Percentiles rank a stretch among this genome's conserved stretches.
Evolutionary conservation across 2,113 vertebrate genomes (phyloP).

Genomic region (Calcarius ornatus): DNA sequence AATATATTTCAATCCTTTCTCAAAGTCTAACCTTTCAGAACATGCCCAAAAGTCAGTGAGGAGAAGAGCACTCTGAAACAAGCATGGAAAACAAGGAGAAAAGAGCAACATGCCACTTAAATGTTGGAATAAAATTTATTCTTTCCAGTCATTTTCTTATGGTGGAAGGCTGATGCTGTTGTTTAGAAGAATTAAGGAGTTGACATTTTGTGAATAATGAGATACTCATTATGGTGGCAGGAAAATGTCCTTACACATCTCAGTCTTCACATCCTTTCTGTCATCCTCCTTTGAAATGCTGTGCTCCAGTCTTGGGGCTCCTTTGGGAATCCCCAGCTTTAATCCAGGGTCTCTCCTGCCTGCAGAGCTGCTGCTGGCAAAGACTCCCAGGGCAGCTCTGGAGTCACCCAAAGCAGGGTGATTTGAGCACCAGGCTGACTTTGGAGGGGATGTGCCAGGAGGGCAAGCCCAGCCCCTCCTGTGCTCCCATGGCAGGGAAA

Average conservation of each 20-base stretch:
- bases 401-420: not conserved
- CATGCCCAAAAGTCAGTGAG: not conserved
- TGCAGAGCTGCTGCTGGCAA: not conserved
- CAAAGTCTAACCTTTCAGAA: conserved; percentile 4
- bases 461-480: not conserved
- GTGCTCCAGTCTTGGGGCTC: not conserved
- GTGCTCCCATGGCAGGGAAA: not conserved
- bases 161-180: not conserved
- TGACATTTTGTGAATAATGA: not conserved
- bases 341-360: not conserved
- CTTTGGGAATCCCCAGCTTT: not conserved
- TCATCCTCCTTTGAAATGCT: not conserved
- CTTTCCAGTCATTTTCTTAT: not conserved
- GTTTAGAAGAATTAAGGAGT: not conserved
- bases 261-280: not conserved
- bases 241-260: not conserved
- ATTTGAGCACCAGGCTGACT: not conserved
- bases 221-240: not conserved
- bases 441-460: not conserved
- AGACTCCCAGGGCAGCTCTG: not conserved
- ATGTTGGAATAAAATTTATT: not conserved
- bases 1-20: not conserved
- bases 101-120: not conserved
- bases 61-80: not conserved
- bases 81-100: not conserved